These are phyloP conservation scores for Phymatocera aterrima DNA, from an alignment of 2,888 invertebrate genomes.

Conservation along the genomic window DNA sequence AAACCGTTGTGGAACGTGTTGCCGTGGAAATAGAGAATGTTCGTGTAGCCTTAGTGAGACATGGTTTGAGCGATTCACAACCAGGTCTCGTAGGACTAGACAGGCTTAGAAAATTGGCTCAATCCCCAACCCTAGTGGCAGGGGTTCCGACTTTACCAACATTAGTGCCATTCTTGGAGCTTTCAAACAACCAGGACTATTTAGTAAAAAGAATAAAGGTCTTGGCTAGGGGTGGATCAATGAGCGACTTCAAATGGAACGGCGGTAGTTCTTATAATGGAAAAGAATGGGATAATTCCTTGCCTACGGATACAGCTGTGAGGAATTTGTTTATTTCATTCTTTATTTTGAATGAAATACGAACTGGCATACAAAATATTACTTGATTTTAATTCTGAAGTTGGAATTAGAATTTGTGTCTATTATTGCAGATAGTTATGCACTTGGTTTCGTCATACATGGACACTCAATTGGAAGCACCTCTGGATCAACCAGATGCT, in stretches of 20 bases:
- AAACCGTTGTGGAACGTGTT: constrained; percentile 87
- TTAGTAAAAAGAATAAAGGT: constrained; percentile 87
- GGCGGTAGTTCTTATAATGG: constrained; percentile 85
- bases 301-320: constrained; percentile 93
- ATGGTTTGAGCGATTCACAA: constrained; percentile 82
- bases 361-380: background rate
- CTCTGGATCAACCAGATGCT: constrained; percentile 81
- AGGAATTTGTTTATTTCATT: constrained; percentile 56
- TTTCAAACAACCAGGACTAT: constrained; percentile 91
- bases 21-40: constrained; percentile 84
- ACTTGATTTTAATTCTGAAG: background rate
- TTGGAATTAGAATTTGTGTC: background rate
- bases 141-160: constrained; percentile 79
- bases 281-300: constrained; percentile 87
- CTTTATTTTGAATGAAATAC: background rate
- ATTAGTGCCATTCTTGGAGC: constrained; percentile 88
- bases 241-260: constrained; percentile 93
- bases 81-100: constrained; percentile 85
- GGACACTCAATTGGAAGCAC: constrained; percentile 86
- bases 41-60: constrained; percentile 83
- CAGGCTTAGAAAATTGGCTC: constrained; percentile 85
- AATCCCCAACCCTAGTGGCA: constrained; percentile 75
- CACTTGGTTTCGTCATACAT: constrained; percentile 91
- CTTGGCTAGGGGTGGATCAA: constrained; percentile 89
- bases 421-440: constrained; percentile 82